Conservation (phyloP, 2,113 vertebrate species). For the Poecile atricapillus region DNA sequence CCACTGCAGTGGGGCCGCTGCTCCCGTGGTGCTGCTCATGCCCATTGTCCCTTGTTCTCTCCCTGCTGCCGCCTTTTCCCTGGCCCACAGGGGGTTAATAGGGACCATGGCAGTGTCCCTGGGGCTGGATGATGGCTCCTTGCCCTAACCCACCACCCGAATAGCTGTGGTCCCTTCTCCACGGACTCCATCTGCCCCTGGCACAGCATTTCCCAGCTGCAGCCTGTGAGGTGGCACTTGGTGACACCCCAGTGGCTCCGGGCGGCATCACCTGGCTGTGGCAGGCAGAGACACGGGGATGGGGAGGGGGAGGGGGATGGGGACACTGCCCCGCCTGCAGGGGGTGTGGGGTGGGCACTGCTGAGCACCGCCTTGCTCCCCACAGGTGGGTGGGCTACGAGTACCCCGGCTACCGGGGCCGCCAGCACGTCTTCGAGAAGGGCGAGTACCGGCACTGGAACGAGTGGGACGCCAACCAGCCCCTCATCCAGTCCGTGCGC, state of each 20-base stretch:
- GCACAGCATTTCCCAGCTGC: rapidly evolving
- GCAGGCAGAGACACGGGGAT: background rate
- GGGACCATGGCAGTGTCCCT: rapidly evolving
- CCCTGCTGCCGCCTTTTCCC: background rate
- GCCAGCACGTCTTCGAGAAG: constrained; percentile 86
- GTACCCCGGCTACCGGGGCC: constrained; percentile 89
- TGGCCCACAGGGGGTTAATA: rapidly evolving
- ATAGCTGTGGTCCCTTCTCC: background rate
- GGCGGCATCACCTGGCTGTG: background rate
- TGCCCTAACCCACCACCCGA: rapidly evolving
- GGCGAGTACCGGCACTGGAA: constrained; percentile 94
- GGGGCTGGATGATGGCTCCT: background rate
- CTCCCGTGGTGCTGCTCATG: rapidly evolving
- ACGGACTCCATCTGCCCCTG: rapidly evolving
- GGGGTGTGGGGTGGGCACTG: rapidly evolving
- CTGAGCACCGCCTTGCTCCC: background rate
- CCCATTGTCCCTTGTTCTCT: background rate
- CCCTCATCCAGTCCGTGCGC: constrained; percentile 88
- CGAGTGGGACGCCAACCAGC: constrained; percentile 86
- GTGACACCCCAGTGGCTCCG: background rate
- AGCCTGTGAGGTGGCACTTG: rapidly evolving
- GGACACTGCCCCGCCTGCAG: background rate
- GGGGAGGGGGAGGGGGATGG: background rate
- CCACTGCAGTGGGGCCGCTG: rapidly evolving
- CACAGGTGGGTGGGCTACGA: constrained; percentile 91